Evolutionary conservation across 2,888 invertebrate genomes (phyloP).

Genomic region (Calameuta pallipes): DNA sequence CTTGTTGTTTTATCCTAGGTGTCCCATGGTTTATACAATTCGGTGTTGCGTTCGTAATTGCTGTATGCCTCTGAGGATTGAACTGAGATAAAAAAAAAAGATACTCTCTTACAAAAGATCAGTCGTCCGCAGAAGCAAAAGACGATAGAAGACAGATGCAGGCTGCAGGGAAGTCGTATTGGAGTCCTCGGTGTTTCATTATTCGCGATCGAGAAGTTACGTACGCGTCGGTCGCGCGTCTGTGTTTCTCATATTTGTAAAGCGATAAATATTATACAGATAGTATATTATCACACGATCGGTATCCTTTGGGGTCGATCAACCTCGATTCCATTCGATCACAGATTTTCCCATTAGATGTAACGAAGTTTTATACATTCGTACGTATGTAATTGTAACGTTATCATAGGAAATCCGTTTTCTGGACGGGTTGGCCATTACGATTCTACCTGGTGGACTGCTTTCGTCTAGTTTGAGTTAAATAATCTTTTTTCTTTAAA

Average conservation of each 20-base stretch:
- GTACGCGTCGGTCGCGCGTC: slow-evolving; percentile 2
- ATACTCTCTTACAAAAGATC: neutral
- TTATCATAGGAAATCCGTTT: slow-evolving; percentile 46
- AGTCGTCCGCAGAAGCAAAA: neutral
- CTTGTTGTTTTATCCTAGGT: slow-evolving; percentile 30
- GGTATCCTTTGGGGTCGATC: neutral
- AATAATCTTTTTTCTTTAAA: neutral
- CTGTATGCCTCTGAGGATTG: slow-evolving; percentile 24
- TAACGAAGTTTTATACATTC: slow-evolving; percentile 66
- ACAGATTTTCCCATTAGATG: slow-evolving; percentile 41
- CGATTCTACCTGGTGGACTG: neutral
- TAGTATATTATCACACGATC: slow-evolving; percentile 10
- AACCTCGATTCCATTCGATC: neutral
- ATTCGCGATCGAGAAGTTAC: neutral
- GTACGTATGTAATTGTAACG: slow-evolving; percentile 61
- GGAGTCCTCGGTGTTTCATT: neutral
- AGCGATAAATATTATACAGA: slow-evolving; percentile 5
- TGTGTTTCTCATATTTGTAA: slow-evolving; percentile 5
- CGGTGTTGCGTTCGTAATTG: slow-evolving; percentile 35
- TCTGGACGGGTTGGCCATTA: neutral
- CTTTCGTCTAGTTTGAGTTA: neutral
- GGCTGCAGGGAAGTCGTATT: neutral
- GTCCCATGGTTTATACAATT: slow-evolving; percentile 49
- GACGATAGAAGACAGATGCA: neutral
- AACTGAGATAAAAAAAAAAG: neutral